Evolutionary conservation across 2,113 vertebrate species (phyloP).

Genomic region (Burhinus bistriatus): DNA sequence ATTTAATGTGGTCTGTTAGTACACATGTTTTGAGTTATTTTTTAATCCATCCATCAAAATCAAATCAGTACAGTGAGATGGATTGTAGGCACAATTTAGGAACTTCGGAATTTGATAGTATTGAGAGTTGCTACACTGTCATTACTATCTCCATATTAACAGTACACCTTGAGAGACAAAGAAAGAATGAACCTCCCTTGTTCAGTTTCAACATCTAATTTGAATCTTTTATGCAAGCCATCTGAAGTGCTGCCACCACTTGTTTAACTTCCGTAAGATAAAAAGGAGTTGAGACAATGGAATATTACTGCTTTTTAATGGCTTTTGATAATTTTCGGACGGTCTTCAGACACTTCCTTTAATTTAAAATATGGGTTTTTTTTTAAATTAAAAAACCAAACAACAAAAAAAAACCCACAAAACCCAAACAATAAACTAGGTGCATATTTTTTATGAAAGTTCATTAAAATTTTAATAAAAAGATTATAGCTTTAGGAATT

Average conservation of each 20-base stretch:
- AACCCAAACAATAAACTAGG: not conserved
- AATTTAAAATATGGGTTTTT: not conserved
- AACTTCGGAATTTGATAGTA: not conserved
- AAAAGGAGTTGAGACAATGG: not conserved
- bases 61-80: not conserved
- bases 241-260: not conserved
- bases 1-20: not conserved
- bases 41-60: not conserved
- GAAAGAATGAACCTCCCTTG: not conserved
- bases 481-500: not conserved
- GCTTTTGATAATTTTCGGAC: slow-evolving; percentile 14
- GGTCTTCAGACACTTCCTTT: not conserved
- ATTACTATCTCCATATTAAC: not conserved
- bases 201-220: slow-evolving; percentile 21
- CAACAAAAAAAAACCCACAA: too few species aligned
- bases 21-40: not conserved
- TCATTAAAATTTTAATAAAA: not conserved
- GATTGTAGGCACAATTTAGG: not conserved
- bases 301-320: not conserved
- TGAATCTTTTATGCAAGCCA: slow-evolving; percentile 10
- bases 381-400: not conserved
- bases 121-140: not conserved
- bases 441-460: not conserved
- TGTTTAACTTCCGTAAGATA: not conserved
- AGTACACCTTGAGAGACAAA: not conserved